These are phyloP conservation scores for Anhinga anhinga DNA, from an alignment of 2,113 vertebrate genomes.

Conservation along the genomic window DNA sequence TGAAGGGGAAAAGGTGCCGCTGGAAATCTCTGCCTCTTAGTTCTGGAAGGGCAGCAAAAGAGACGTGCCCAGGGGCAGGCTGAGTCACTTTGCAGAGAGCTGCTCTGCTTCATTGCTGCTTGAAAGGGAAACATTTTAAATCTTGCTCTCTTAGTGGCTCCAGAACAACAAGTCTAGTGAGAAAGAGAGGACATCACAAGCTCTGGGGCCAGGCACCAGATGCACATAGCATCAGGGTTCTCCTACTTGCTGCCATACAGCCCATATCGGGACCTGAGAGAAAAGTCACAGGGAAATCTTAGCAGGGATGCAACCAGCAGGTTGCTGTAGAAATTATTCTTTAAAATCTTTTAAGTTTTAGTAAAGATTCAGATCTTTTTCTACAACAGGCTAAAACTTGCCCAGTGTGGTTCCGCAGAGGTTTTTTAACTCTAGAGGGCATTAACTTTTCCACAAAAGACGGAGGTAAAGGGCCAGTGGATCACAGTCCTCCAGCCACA, in stretches of 20 bases:
- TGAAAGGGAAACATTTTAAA: neutral
- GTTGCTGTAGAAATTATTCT: neutral
- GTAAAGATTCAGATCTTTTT: neutral
- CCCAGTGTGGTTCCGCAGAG: neutral
- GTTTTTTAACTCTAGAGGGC: neutral
- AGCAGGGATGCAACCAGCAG: neutral
- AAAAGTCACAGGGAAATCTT: neutral
- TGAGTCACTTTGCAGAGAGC: neutral
- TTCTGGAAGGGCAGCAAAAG: neutral
- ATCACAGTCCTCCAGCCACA: neutral
- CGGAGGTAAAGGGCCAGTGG: neutral
- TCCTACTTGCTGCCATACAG: neutral
- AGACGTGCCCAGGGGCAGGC: neutral
- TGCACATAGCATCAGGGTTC: neutral
- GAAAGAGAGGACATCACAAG: neutral
- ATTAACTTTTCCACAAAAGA: neutral
- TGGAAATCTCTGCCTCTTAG: neutral
- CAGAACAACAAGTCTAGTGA: neutral
- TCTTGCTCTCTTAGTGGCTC: neutral
- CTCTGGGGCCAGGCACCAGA: neutral
- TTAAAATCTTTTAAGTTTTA: neutral
- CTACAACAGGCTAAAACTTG: neutral
- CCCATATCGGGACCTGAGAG: rapidly evolving
- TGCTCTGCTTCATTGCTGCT: neutral
- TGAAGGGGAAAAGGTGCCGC: neutral